Conservation (phyloP, 2,797 vertebrate species). For the Sebastes cheni region DNA sequence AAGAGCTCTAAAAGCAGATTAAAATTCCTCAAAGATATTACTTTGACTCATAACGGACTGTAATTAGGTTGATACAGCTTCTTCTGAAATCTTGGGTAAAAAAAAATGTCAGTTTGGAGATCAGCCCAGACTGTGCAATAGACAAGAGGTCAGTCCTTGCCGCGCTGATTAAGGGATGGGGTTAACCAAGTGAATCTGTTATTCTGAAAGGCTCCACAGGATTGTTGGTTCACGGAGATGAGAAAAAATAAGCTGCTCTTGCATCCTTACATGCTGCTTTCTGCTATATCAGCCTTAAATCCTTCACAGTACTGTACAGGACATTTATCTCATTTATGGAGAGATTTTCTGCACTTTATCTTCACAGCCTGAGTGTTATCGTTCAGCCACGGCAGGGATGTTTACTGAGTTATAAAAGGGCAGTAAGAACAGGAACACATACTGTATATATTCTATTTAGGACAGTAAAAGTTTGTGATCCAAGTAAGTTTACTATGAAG, state of each 20-base stretch:
- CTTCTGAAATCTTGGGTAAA: constrained; percentile 14
- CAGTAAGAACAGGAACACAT: neutral
- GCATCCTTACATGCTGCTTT: constrained; percentile 14
- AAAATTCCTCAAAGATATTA: constrained; percentile 42
- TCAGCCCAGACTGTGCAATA: constrained; percentile 11
- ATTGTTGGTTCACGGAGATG: constrained; percentile 27
- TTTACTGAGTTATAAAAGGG: constrained; percentile 30
- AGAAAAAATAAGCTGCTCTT: constrained; percentile 25
- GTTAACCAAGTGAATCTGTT: constrained; percentile 29
- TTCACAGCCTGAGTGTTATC: constrained; percentile 9
- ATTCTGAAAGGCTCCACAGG: constrained; percentile 31
- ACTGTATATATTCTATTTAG: constrained; percentile 1
- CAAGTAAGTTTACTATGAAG: constrained; percentile 9
- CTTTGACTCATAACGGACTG: constrained; percentile 44
- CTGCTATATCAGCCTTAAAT: constrained; percentile 37
- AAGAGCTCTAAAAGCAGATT: constrained; percentile 32
- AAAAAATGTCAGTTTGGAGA: constrained; percentile 21
- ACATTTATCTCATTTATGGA: constrained; percentile 45
- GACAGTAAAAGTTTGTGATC: neutral
- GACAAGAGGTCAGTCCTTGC: constrained; percentile 24
- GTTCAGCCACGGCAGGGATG: constrained; percentile 5
- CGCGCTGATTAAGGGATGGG: constrained; percentile 14
- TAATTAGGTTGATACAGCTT: constrained; percentile 38
- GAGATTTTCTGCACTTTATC: constrained; percentile 22
- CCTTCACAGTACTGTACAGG: constrained; percentile 7